phyloP scores from a whole-genome alignment of 2,888 invertebrate species.

The Apodemia zela region DNA sequence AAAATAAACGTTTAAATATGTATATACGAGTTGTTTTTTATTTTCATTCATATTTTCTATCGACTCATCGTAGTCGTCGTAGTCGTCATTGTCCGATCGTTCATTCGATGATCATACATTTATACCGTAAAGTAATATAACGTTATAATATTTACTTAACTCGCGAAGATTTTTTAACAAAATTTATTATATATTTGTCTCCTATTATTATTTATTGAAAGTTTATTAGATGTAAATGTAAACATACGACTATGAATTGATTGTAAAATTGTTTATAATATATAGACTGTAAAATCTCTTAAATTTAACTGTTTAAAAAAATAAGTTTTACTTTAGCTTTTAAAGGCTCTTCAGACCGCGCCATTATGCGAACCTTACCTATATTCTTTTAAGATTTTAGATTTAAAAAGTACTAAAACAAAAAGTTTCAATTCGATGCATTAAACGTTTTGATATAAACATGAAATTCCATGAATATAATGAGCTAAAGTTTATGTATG shows the following conservation, averaged over 20 bases:
- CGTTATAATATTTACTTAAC: not conserved
- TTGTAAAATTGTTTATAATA: not conserved
- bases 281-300: not conserved
- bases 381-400: not conserved
- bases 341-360: not conserved
- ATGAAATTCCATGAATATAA: not conserved
- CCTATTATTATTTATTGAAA: not conserved
- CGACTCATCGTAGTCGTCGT: not conserved
- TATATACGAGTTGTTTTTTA: slow-evolving; percentile 36
- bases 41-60: slow-evolving; percentile 20
- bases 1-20: slow-evolving; percentile 50
- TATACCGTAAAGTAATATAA: not conserved
- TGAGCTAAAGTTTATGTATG: not conserved
- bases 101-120: not conserved
- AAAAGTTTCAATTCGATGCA: not conserved
- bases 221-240: not conserved
- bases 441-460: not conserved
- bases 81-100: not conserved
- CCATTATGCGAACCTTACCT: not conserved
- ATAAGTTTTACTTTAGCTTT: not conserved
- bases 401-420: not conserved
- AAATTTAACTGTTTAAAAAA: not conserved
- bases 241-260: not conserved
- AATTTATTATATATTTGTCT: not conserved
- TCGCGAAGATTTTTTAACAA: not conserved